phyloP scores from a whole-genome alignment of 1,140 invertebrate genomes.

The Tribolium castaneum region DNA sequence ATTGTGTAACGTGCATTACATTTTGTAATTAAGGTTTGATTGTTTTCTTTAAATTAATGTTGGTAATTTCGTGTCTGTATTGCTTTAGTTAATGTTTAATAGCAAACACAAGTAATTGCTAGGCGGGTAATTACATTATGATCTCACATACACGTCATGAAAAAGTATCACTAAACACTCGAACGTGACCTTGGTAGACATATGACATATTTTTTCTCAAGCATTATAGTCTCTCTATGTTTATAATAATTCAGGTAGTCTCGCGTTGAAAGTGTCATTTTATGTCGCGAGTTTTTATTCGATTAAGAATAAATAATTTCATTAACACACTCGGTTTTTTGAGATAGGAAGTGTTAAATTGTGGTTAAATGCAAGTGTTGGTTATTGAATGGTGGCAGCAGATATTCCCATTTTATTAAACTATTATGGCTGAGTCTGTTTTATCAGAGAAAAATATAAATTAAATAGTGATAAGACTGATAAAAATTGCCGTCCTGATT shows the following conservation, averaged over 20 bases:
- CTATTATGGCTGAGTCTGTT: neutral
- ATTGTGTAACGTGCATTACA: neutral
- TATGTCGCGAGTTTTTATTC: neutral
- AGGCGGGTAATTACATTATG: conserved; percentile 5
- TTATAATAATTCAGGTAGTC: neutral
- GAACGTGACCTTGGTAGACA: conserved; percentile 28
- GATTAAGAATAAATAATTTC: conserved; percentile 21
- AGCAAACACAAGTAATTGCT: neutral
- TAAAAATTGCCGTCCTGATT: neutral
- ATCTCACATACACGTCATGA: conserved; percentile 20
- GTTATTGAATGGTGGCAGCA: neutral
- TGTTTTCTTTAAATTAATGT: neutral
- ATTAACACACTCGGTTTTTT: neutral
- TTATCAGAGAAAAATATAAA: conserved; percentile 6
- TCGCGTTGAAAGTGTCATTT: neutral
- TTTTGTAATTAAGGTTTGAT: neutral
- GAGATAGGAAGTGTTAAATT: neutral
- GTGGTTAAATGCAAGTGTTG: neutral
- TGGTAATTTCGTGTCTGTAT: neutral
- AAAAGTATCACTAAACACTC: conserved; percentile 21
- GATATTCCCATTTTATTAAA: neutral
- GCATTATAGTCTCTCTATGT: neutral
- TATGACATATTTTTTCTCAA: conserved; percentile 9
- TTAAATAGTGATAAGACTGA: conserved; percentile 29
- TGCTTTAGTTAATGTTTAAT: neutral